Base-by-base conservation (phyloP, 35 echinoderm and acorn worm species). In the Lytechinus pictus region DNA sequence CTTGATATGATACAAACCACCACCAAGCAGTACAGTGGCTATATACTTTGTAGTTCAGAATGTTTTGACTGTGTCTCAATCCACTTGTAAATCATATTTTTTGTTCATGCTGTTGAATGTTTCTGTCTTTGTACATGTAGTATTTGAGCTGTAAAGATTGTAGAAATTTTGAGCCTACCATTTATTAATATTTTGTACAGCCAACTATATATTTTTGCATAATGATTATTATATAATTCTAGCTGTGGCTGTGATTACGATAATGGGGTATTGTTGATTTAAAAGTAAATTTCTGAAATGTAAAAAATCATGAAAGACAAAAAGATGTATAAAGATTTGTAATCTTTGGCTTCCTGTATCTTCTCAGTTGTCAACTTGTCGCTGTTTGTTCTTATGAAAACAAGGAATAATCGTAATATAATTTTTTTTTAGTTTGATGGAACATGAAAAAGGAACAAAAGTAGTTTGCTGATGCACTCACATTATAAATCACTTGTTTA, bases 141-240 rank as follows among this genome's bases (percentile, higher is more conserved):
- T 90, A 54, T 90, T 90, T 90, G 52, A 44, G 52, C 88, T 90
- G 28, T 52, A 52, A 90, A 90, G 88, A 90, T 90, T 44, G 88
- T 90, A 90, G 88, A 90, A 90, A 90, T 90, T 90, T 90, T 44
- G 28, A 90, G 66, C 66, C 66, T 79, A 79, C 66, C 33, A 12
- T 51, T 90, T 90, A 52, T 52, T 90, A 44, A 90, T 90, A 90
- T 90, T 90, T 90, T 90, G 88, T 90, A 90, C 88, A 90, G 88
- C 88, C 88, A 90, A 90, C 52, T 90, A 90, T 90, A 90, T 90
- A 90, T 90, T 90, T 90, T 90, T 90, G 88, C 88, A 90, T 90
- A 44, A 90, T 90, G 52, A 52, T 90, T 52, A 90, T 90, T 90
- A 90, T 90, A 52, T 79, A 24, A 79, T 79, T 79, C 66, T 79